Evolutionary conservation across 2,888 invertebrate genomes (phyloP), one percentile per base, ranked within the genome.

Genomic region (Drosophila tanythrix): DNA sequence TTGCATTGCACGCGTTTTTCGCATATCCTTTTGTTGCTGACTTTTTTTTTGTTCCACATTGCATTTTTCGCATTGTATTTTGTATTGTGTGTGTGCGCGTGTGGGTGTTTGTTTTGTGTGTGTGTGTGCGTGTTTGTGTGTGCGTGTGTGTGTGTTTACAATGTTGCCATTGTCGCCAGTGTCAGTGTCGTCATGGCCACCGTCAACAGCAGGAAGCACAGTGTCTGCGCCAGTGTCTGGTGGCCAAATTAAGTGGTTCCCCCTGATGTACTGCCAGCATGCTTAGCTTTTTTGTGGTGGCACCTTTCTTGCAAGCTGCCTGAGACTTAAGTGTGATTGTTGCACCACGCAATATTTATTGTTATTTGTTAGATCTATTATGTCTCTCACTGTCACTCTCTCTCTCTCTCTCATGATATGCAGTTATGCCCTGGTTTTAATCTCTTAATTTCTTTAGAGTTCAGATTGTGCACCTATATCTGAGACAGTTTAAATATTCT

Each of bases 1-100:
- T 77, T 77, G 75, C 83, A 83, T 79, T 81, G 85, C 85, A 84
- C 81, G 79, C 86, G 74, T 84, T 81, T 85, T 81, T 81, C 88
- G 88, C 82, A 83, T 82, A 84, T 79, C 70, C 79, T 74, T 64
- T 82, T 67, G 38, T 57, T 57, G 40, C 13, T 70, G 68, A 7
- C 13, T 25, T 25, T 8, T 70, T 68, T 68, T 64, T 61, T 80
- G 70, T 57, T 75, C 55, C 29, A 74, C 65, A 70, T 81, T 69
- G 60, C 56, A 74, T 68, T 73, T 29, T 38, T 56, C 56, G 56
- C 56, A 56, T 56, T 56, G 56, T 56, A 5, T 76, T 71, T 69
- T 70, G 59, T 74, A 58, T 58, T 74, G 46, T 75, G 67, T 76
- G 85, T 83, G 73, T 81, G 36, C 74, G 69, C 63, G 71, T 74